Evolutionary conservation across 2,113 vertebrate species (phyloP), one percentile per base, ranked within the genome.

Genomic region (Xenopus laevis): DNA sequence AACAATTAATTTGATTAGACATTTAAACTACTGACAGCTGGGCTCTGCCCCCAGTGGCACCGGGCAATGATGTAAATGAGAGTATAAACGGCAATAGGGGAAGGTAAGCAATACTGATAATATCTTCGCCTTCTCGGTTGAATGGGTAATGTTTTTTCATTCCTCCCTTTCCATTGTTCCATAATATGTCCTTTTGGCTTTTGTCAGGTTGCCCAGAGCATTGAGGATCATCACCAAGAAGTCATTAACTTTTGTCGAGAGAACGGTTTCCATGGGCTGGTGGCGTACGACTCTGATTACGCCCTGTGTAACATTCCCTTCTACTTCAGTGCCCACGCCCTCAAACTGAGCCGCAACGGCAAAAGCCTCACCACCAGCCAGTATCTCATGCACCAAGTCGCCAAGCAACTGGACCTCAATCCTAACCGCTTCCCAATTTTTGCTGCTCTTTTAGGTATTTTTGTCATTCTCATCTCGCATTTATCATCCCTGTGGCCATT

Each of bases 221-320:
- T 95, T 63, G 94, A 98, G 83, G 96, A 98, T 88, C 96, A 98
- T 85, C 96, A 98, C 87, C 94, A 96, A 87, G 96, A 98, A 92
- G 95, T 98, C 87, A 95, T 98, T 77, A 88, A 90, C 84, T 93
- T 98, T 85, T 97, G 93, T 89, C 87, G 93, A 88, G 93, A 97
- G 85, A 94, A 93, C 15, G 95, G 95, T 75, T 95, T 98, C 89
- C 96, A 98, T 61, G 96, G 96, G 81, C 86, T 98, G 86, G 90
- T 98, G 73, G 96, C 96, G 0, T 96, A 96, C 64, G 95, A 98
- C 88, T 98, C 96, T 0, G 96, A 98, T 86, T 97, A 98, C 64
- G 96, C 96, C 9, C 88, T 98, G 87, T 96, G 93, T 89, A 96
- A 95, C 91, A 93, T 97, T 89, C 95, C 94, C 7, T 94, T 92